Evolutionary conservation across 1,140 invertebrate genomes (phyloP).

Genomic region (Rhyzopertha dominica): DNA sequence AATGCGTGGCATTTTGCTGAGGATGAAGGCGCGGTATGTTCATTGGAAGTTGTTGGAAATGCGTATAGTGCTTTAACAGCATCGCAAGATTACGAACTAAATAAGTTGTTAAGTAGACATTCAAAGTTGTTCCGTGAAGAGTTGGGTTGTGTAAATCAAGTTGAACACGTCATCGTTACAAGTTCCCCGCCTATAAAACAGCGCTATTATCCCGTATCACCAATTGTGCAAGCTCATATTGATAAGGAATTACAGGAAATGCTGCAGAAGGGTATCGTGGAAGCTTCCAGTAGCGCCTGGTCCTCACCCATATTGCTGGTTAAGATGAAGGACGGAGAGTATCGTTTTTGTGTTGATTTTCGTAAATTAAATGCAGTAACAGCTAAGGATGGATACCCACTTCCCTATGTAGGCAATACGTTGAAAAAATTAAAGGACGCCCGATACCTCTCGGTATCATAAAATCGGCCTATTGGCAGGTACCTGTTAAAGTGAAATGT

Average conservation of each 20-base stretch:
- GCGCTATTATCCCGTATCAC: slow-evolving; percentile 24
- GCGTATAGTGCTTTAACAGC: too few species aligned
- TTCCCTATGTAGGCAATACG: too few species aligned
- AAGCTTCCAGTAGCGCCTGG: background rate
- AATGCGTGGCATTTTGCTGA: too few species aligned
- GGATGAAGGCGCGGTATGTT: too few species aligned
- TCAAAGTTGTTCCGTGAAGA: background rate
- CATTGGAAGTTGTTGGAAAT: too few species aligned
- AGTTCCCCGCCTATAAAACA: slow-evolving; percentile 24
- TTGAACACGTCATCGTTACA: slow-evolving; percentile 1
- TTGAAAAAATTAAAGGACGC: too few species aligned
- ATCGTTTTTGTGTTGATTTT: too few species aligned
- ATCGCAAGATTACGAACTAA: too few species aligned
- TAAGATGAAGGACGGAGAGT: slow-evolving; percentile 9
- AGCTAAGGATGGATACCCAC: too few species aligned
- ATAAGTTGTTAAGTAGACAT: too few species aligned
- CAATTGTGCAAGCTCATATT: slow-evolving; percentile 18
- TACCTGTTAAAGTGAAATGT: slow-evolving; percentile 28
- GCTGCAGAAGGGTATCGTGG: slow-evolving; percentile 9
- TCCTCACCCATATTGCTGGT: slow-evolving; percentile 1
- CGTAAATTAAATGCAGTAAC: too few species aligned
- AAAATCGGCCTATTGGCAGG: slow-evolving; percentile 41
- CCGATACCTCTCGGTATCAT: too few species aligned
- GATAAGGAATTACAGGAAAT: slow-evolving; percentile 25
- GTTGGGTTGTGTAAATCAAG: background rate